Conservation (phyloP, 2,888 invertebrate genomes). For the Oligia strigilis region DNA sequence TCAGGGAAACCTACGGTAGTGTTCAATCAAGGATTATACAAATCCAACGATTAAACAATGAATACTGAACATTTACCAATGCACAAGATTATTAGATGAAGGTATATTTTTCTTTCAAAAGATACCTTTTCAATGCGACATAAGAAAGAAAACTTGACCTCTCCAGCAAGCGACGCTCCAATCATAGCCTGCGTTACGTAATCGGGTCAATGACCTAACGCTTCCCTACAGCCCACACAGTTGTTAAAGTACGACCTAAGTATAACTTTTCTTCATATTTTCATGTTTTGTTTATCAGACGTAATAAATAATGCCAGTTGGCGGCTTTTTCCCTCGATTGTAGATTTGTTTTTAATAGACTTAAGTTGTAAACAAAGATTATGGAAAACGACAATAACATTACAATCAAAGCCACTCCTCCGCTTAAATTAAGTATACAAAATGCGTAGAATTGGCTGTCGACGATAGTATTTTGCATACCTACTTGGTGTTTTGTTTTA, state of each 20-base stretch:
- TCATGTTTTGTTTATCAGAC: background rate
- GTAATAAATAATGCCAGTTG: constrained; percentile 7
- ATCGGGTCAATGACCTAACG: constrained; percentile 22
- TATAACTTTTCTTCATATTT: background rate
- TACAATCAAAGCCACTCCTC: constrained; percentile 42
- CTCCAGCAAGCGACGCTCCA: background rate
- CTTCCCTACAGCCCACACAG: constrained; percentile 6
- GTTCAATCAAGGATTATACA: constrained; percentile 8
- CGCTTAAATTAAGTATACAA: background rate
- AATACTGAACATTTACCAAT: background rate
- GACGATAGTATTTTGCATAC: background rate
- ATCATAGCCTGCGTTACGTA: background rate
- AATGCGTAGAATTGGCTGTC: background rate
- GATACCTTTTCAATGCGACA: background rate
- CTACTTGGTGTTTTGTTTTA: background rate
- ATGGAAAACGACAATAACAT: constrained; percentile 12
- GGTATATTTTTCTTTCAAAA: background rate
- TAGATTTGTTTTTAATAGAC: constrained; percentile 16
- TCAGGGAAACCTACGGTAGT: no score
- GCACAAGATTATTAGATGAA: background rate
- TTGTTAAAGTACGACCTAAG: background rate
- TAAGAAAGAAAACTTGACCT: background rate
- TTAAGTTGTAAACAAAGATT: constrained; percentile 30
- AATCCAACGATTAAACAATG: constrained; percentile 20
- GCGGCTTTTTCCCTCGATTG: constrained; percentile 3